Base-by-base conservation (phyloP, 2,888 invertebrate genomes). In the Dendrolimus houi region DNA sequence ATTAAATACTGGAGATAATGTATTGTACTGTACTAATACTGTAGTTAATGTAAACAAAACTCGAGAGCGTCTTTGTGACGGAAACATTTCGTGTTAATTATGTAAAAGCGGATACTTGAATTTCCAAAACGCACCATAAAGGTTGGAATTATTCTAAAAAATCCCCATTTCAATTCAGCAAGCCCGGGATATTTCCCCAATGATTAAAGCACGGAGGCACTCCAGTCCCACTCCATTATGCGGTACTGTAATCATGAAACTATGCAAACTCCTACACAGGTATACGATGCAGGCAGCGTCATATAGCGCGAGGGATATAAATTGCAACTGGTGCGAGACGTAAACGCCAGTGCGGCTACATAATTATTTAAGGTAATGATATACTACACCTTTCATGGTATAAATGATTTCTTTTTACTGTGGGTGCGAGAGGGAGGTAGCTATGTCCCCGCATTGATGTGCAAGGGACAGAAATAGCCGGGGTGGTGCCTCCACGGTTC, bases 321-420 rank as follows among this genome's bases (percentile, higher is more conserved):
- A 29, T 29, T 29, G 29, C 29, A 29, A 29, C 29, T 29, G 29
- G 29, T 6, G 29, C 6, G 29, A 29, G 6, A 29, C 29, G 29
- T 29, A 29, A 29, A 29, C 29, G 29, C 29, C 29, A 6, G 29
- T 29, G 29, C 29, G 29, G 29, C 79, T 72, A 79, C 81, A 79
- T 88, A 84, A 87, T 88, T 87, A 87, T 88, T 87, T 86, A 83
- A 88, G 82, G 83, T 88, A 87, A 89, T 89, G 86, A 88, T 87
- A 83, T 85, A 83, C 79, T 80, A 83, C 85, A 85, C 81, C 80
- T 85, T 82, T 79, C 77, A 75, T 74, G 74, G 67, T 70, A 71
- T 81, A 83, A 87, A 83, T 85, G 76, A 81, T 80, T 87, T 85
- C 71, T 81, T 85, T 85, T 79, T 72, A 67, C 69, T 64, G 55